Conservation (phyloP, 2,113 vertebrate genomes). For the Hemicordylus capensis region DNA sequence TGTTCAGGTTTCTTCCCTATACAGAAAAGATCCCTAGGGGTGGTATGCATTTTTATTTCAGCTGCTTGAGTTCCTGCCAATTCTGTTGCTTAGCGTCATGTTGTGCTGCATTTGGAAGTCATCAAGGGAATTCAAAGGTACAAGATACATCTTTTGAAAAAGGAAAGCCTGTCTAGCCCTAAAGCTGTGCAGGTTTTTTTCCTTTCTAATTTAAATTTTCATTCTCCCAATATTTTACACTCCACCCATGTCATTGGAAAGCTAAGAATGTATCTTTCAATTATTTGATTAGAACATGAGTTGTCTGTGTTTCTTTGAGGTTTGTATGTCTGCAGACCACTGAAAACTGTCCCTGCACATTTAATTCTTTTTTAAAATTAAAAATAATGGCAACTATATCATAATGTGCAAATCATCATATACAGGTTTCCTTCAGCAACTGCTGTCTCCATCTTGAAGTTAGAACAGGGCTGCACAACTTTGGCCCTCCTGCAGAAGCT, state of each 20-base stretch:
- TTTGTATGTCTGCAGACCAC: background rate
- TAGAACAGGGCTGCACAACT: too few species aligned
- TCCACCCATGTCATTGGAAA: background rate
- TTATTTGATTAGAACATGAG: background rate
- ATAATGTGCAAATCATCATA: background rate
- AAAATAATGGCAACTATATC: too few species aligned
- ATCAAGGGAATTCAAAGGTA: conserved; percentile 35
- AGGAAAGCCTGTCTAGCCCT: conserved; percentile 27
- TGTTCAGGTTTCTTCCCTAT: conserved; percentile 12
- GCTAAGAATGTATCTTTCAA: background rate
- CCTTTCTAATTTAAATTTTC: conserved; percentile 22
- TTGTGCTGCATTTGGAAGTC: conserved; percentile 23
- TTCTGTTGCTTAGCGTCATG: conserved; percentile 12
- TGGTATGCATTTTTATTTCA: conserved; percentile 41
- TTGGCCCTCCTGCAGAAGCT: too few species aligned
- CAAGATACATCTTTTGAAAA: conserved; percentile 33
- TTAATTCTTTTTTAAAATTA: too few species aligned
- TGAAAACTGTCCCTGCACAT: too few species aligned
- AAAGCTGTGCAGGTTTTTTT: background rate
- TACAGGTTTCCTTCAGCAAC: too few species aligned
- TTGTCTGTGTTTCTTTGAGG: background rate
- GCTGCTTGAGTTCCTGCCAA: conserved; percentile 30
- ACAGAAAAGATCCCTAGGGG: background rate
- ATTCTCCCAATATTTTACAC: background rate
- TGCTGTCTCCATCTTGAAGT: too few species aligned